phyloP scores from a whole-genome alignment of 2,113 vertebrate genomes.

The Ailuropoda melanoleuca region DNA sequence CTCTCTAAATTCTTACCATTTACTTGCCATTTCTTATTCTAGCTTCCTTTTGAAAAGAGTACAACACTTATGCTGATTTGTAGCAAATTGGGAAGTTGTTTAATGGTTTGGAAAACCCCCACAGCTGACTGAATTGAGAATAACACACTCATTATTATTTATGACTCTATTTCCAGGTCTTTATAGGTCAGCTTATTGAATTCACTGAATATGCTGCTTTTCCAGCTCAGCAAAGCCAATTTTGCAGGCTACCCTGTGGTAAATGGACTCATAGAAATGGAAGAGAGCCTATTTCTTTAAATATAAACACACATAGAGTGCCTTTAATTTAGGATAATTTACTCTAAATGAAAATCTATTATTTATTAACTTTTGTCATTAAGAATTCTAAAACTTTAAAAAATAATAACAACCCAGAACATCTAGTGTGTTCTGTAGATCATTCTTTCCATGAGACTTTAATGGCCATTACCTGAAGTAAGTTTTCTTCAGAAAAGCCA shows the following conservation, averaged over 20 bases:
- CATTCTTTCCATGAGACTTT: neutral
- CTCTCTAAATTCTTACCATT: neutral
- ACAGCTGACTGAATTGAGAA: slow-evolving; percentile 60
- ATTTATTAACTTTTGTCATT: neutral
- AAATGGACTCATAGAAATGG: neutral
- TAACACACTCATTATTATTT: slow-evolving; percentile 75
- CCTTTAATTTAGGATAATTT: neutral
- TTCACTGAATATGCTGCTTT: slow-evolving; percentile 61
- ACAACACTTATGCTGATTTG: slow-evolving; percentile 39
- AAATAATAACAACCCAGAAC: neutral
- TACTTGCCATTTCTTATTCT: slow-evolving; percentile 35
- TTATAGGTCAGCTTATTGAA: slow-evolving; percentile 63
- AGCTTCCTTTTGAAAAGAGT: slow-evolving; percentile 32
- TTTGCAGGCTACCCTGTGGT: neutral
- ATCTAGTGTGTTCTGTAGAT: neutral
- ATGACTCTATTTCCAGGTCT: slow-evolving; percentile 70
- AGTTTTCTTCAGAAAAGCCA: neutral
- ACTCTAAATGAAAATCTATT: neutral
- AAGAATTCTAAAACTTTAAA: neutral
- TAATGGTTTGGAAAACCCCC: slow-evolving; percentile 70
- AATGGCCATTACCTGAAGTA: neutral
- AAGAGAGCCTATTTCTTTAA: neutral
- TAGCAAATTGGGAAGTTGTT: slow-evolving; percentile 69
- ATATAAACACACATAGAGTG: neutral
- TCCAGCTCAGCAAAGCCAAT: slow-evolving; percentile 51